phyloP scores from a whole-genome alignment of 2,888 invertebrate species.

The Criorhina ranunculi region DNA sequence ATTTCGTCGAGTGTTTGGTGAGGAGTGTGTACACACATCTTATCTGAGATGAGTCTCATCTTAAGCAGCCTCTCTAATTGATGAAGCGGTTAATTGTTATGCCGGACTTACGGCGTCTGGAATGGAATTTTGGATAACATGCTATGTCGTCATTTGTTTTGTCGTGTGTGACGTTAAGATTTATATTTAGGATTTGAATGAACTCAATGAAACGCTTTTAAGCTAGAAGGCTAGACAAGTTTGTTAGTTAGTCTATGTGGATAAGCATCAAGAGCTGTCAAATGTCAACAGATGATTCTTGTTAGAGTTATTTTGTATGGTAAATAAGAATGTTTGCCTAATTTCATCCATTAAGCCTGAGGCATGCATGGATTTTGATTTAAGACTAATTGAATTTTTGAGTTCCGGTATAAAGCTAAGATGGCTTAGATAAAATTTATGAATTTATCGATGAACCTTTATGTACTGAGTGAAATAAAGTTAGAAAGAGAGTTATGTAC shows the following conservation, averaged over 20 bases:
- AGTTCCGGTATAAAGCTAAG: background rate
- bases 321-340: background rate
- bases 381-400: background rate
- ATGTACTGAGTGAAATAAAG: too few species aligned
- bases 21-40: background rate
- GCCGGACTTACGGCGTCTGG: constrained; percentile 48
- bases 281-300: background rate
- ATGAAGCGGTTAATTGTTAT: constrained; percentile 34
- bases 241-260: background rate
- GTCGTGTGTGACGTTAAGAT: constrained; percentile 28
- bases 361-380: background rate
- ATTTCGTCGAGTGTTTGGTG: background rate
- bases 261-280: constrained; percentile 1
- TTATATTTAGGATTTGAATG: constrained; percentile 31
- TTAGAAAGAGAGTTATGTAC: too few species aligned
- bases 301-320: background rate
- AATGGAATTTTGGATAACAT: constrained; percentile 34
- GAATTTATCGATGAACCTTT: too few species aligned
- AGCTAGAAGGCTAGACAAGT: background rate
- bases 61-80: constrained; percentile 35
- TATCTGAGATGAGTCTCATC: constrained; percentile 3
- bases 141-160: constrained; percentile 39
- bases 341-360: background rate
- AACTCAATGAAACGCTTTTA: constrained; percentile 11
- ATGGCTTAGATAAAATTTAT: too few species aligned